Percentiles rank a stretch among this genome's conserved stretches.
These are phyloP conservation scores for Trichoplusia ni DNA, from an alignment of 1,140 invertebrate genomes.

Conservation along the genomic window DNA sequence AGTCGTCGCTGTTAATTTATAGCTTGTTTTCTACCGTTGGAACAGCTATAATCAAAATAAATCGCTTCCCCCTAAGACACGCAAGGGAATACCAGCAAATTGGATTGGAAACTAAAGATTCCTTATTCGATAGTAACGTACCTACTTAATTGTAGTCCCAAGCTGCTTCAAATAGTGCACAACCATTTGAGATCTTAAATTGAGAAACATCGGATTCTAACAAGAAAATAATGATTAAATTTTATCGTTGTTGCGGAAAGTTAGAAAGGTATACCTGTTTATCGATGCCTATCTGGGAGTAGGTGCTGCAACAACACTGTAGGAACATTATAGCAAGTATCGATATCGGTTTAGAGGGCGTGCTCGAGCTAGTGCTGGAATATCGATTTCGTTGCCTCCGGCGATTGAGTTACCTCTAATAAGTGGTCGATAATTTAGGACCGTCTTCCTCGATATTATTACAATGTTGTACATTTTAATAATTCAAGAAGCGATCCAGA, in stretches of 20 bases:
- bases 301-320: slow-evolving; percentile 3
- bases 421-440: slow-evolving; percentile 62
- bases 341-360: slow-evolving; percentile 26
- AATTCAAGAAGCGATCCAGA: slow-evolving; percentile 15
- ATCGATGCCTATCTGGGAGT: slow-evolving; percentile 19
- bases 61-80: slow-evolving; percentile 66
- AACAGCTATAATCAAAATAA: slow-evolving; percentile 73
- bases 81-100: slow-evolving; percentile 64
- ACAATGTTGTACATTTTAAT: slow-evolving; percentile 28
- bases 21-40: slow-evolving; percentile 53
- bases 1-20: slow-evolving; percentile 72
- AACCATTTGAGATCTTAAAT: slow-evolving; percentile 11
- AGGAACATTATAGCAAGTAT: slow-evolving; percentile 28
- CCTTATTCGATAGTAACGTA: slow-evolving; percentile 35
- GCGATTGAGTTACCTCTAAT: slow-evolving; percentile 62
- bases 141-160: slow-evolving; percentile 27
- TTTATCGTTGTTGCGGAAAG: slow-evolving; percentile 27
- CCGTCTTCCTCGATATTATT: slow-evolving; percentile 45
- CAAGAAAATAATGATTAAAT: slow-evolving; percentile 31
- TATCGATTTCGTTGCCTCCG: slow-evolving; percentile 45
- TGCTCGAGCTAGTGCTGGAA: slow-evolving; percentile 22
- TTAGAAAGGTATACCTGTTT: slow-evolving; percentile 31
- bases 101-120: slow-evolving; percentile 53
- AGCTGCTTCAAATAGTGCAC: slow-evolving; percentile 5
- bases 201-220: slow-evolving; percentile 18